Conservation (phyloP, 92 coral and sea anemone species). For the Porites divaricata region DNA sequence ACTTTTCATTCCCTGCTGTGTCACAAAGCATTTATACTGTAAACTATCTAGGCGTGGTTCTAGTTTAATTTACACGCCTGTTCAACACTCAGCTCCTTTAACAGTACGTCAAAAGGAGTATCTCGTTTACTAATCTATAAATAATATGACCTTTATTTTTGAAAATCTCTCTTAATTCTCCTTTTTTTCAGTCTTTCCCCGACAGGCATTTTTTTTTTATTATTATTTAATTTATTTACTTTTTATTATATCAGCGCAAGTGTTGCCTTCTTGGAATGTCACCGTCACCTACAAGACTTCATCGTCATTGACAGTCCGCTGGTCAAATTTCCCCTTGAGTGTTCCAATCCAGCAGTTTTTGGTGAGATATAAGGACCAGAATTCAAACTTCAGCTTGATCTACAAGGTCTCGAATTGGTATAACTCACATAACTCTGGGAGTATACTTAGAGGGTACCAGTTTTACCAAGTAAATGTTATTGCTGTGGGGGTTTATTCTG, state of each 20-base stretch:
- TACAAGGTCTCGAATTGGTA: background rate
- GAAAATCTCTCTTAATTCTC: no score
- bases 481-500: background rate
- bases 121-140: no score
- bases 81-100: no score
- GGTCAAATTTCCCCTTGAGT: slow-evolving; percentile 2
- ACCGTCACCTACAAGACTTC: background rate
- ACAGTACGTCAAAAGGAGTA: no score
- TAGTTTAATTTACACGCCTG: no score
- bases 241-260: background rate
- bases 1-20: no score
- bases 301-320: background rate
- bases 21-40: no score
- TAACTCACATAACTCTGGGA: slow-evolving; percentile 4
- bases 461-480: slow-evolving; percentile 3
- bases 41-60: no score
- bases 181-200: background rate
- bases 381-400: slow-evolving; percentile 12
- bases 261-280: slow-evolving; percentile 9
- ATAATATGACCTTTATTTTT: no score
- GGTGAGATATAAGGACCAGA: slow-evolving; percentile 5
- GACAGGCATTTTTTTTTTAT: no score
- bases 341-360: background rate
- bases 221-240: background rate
- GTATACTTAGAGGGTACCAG: background rate